Base-by-base conservation (phyloP, 2,113 vertebrate species). In the Ophthalmolycus amberensis region DNA sequence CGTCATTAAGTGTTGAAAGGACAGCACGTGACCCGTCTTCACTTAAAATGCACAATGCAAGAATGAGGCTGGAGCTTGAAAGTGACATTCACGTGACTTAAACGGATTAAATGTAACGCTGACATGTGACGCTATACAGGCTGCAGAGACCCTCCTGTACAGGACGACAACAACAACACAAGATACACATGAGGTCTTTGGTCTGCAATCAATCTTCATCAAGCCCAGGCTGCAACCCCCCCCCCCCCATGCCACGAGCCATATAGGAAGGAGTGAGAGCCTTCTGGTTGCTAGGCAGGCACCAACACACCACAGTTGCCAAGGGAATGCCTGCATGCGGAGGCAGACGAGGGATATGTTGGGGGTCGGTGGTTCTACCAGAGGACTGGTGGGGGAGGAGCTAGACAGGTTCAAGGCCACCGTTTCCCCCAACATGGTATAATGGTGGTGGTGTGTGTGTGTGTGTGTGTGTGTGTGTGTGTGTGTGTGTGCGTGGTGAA, bases 211-310 rank as follows among this genome's bases (percentile, higher is more conserved):
- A 75, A 25, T 58, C 59, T 65, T 44, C 77, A 80, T 68, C 40
- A 16, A 65, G 29, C 78, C 71, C 74, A 71, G 29, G 68, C 79
- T 77, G 73, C 76, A 82, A 83, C 72, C 77, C 79, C 80, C 82
- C 87, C 76, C 32, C 32, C 32, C 32, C 32, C 76, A 80, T 73
- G 38, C 86, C 84, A 80, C 79, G 20, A 89, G 80, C 86, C 70
- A 82, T 71, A 64, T 63, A 82, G 56, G 64, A 82, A 71, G 66
- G 46, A 80, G 77, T 22, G 62, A 86, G 75, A 86, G 85, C 71
- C 77, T 85, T 80, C 37, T 89, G 90, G 92, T 94, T 94, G 93
- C 93, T 94, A 94, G 91, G 94, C 93, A 93, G 92, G 73, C 92
- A 74, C 85, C 77, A 72, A 86, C 72, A 84, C 84, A 90, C 86